These are phyloP conservation scores for Sussaba pulchella DNA, from an alignment of 2,888 invertebrate species.

Conservation along the genomic window DNA sequence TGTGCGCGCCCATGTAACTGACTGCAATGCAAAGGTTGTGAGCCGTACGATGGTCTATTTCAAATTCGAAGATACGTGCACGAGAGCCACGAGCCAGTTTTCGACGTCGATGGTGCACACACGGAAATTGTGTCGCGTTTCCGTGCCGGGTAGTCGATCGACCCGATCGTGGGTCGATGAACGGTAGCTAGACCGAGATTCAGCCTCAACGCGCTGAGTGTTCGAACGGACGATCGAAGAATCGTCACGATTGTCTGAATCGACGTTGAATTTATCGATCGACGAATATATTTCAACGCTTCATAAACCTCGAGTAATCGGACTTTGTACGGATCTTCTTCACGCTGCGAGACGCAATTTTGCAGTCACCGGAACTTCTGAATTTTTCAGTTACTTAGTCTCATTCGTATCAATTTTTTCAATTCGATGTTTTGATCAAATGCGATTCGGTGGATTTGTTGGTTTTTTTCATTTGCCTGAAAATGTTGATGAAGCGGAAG, in stretches of 20 bases:
- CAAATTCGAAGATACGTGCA: conserved; percentile 14
- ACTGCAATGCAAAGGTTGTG: background rate
- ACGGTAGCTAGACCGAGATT: conserved; percentile 64
- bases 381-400: too few species aligned
- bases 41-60: background rate
- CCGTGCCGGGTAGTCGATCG: conserved; percentile 52
- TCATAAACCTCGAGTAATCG: conserved; percentile 17
- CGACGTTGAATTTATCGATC: too few species aligned
- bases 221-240: conserved; percentile 36
- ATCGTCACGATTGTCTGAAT: conserved; percentile 30
- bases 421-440: too few species aligned
- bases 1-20: background rate
- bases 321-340: conserved; percentile 1
- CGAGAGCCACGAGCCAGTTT: background rate
- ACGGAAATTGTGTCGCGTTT: conserved; percentile 59
- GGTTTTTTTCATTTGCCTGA: too few species aligned
- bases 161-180: conserved; percentile 64
- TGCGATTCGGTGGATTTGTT: too few species aligned
- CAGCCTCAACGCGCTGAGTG: conserved; percentile 64
- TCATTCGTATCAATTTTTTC: too few species aligned
- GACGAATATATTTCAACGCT: too few species aligned
- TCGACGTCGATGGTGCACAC: background rate
- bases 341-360: background rate
- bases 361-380: too few species aligned
- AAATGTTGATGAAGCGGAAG: too few species aligned